Conservation (phyloP, 2,113 vertebrate species). For the Semicossyphus pulcher region DNA sequence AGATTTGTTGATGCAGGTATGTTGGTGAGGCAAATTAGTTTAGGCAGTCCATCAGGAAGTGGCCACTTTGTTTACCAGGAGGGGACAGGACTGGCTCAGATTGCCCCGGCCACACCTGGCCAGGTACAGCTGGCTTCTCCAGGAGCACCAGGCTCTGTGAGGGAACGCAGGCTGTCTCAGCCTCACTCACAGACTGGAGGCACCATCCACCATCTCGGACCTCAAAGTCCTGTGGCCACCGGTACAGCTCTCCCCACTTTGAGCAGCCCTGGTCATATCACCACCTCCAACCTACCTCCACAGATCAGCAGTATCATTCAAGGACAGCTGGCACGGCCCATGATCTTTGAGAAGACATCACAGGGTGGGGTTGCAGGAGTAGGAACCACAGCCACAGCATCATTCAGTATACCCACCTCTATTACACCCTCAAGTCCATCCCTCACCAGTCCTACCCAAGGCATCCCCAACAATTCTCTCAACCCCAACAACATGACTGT, state of each 20-base stretch:
- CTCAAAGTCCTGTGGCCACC: constrained; percentile 90
- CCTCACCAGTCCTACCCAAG: constrained; percentile 85
- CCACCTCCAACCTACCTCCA: constrained; percentile 91
- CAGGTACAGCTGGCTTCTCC: constrained; percentile 87
- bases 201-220: constrained; percentile 91
- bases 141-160: constrained; percentile 79
- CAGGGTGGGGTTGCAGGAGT: constrained; percentile 86
- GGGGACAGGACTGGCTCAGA: constrained; percentile 87
- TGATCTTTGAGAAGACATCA: constrained; percentile 88
- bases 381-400: constrained; percentile 76
- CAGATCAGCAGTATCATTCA: constrained; percentile 95
- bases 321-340: constrained; percentile 88
- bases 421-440: constrained; percentile 93
- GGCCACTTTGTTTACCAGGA: constrained; percentile 93
- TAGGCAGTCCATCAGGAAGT: constrained; percentile 86
- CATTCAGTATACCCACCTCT: constrained; percentile 89
- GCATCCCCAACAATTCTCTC: constrained; percentile 86
- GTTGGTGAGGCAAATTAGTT: constrained; percentile 89
- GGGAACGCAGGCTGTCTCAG: constrained; percentile 90
- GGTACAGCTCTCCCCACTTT: constrained; percentile 84
- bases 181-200: constrained; percentile 94
- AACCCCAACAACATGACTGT: constrained; percentile 74
- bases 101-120: constrained; percentile 84
- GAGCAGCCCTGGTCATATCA: constrained; percentile 89
- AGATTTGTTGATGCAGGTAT: constrained; percentile 90